These are phyloP conservation scores for Micromussa lordhowensis DNA, from an alignment of 92 coral and sea anemone species.

Conservation along the genomic window DNA sequence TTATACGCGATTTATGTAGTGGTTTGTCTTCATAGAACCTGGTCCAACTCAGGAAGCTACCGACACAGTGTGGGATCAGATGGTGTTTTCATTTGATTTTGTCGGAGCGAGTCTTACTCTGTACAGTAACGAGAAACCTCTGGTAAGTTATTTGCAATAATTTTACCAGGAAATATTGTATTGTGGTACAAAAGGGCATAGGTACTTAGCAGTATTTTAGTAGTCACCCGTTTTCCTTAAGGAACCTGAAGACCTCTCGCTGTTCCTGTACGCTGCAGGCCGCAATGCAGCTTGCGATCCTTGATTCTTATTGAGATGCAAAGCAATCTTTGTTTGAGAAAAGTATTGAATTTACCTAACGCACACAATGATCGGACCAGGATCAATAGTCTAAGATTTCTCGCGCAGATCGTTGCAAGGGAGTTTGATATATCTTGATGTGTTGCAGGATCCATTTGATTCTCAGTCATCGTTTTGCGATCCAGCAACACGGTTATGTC, in stretches of 20 bases:
- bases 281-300: background rate
- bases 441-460: conserved; percentile 82
- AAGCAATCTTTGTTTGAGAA: background rate
- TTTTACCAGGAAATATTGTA: background rate
- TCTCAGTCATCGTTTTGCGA: conserved; percentile 80
- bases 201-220: background rate
- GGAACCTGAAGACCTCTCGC: too few species aligned
- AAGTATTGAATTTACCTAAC: background rate
- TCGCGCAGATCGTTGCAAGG: background rate
- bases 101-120: conserved; percentile 85
- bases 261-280: background rate
- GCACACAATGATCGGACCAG: background rate
- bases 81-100: conserved; percentile 79
- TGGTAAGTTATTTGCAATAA: conserved; percentile 62
- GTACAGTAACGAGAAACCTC: conserved; percentile 80
- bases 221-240: background rate
- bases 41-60: conserved; percentile 26
- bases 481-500: conserved; percentile 70
- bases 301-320: background rate
- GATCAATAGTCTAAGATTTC: too few species aligned
- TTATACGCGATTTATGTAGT: background rate
- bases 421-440: background rate
- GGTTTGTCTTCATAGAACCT: conserved; percentile 17
- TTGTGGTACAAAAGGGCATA: too few species aligned
- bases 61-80: conserved; percentile 68